These are phyloP conservation scores for Solen grandis DNA, from an alignment of 1,140 invertebrate genomes.

Conservation along the genomic window DNA sequence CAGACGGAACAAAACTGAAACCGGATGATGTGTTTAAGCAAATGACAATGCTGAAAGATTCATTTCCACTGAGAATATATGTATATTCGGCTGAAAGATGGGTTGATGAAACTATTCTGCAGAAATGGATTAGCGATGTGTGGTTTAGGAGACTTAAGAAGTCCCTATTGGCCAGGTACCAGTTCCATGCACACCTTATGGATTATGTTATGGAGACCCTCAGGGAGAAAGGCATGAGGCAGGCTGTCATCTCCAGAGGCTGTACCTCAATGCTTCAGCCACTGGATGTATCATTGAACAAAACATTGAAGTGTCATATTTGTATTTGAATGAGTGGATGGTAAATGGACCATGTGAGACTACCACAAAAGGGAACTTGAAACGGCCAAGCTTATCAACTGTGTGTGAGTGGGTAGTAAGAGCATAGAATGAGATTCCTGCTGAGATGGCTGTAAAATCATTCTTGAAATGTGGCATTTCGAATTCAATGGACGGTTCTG, in stretches of 20 bases:
- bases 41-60: constrained; percentile 56
- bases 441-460: constrained; percentile 15
- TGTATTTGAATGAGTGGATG: constrained; percentile 18
- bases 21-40: constrained; percentile 72
- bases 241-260: constrained; percentile 50
- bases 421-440: background rate
- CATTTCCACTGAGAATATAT: constrained; percentile 12
- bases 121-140: constrained; percentile 20
- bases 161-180: constrained; percentile 59
- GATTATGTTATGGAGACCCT: background rate
- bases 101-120: constrained; percentile 12
- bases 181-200: constrained; percentile 41
- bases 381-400: background rate
- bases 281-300: constrained; percentile 39
- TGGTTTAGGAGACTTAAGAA: background rate
- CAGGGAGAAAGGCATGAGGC: background rate
- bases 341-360: background rate
- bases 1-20: constrained; percentile 69
- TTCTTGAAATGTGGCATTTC: constrained; percentile 36
- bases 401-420: constrained; percentile 24
- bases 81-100: constrained; percentile 18
- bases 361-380: constrained; percentile 9
- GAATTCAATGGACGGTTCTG: constrained; percentile 8
- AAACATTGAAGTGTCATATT: constrained; percentile 10
- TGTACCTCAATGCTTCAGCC: constrained; percentile 48